These are phyloP conservation scores for Sarotherodon lohbergeri DNA, from an alignment of 2,113 vertebrate species.

Conservation along the genomic window DNA sequence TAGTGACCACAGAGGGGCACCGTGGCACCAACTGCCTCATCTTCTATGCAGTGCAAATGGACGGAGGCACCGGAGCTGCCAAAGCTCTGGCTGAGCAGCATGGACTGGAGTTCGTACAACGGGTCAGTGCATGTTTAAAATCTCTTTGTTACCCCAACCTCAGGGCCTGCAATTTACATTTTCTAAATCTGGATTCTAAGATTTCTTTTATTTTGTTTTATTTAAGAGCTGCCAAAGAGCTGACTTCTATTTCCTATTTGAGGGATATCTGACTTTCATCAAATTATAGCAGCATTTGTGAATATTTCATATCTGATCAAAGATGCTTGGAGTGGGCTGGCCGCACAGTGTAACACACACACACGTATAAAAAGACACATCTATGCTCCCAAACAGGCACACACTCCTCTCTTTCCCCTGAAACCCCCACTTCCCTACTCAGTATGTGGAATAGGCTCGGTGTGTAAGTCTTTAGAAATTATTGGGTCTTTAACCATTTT, in stretches of 20 bases:
- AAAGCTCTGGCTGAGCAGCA: slow-evolving; percentile 80
- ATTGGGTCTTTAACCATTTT: slow-evolving; percentile 25
- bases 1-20: slow-evolving; percentile 91
- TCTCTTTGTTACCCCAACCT: slow-evolving; percentile 79
- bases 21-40: slow-evolving; percentile 79
- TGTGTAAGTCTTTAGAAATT: slow-evolving; percentile 10
- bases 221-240: slow-evolving; percentile 83
- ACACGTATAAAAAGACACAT: neutral
- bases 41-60: slow-evolving; percentile 78
- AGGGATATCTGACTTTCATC: slow-evolving; percentile 88
- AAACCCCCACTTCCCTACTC: neutral
- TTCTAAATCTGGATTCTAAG: slow-evolving; percentile 78
- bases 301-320: slow-evolving; percentile 93
- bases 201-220: slow-evolving; percentile 61
- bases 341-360: neutral
- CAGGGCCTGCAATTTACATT: slow-evolving; percentile 79
- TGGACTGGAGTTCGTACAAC: slow-evolving; percentile 85
- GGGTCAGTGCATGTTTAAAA: slow-evolving; percentile 89
- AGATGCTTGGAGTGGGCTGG: slow-evolving; percentile 55
- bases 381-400: neutral
- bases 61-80: slow-evolving; percentile 77
- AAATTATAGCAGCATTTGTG: slow-evolving; percentile 87
- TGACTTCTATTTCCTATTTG: slow-evolving; percentile 86
- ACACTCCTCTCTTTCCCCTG: neutral
- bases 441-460: neutral